Evolutionary conservation across 2,888 invertebrate genomes (phyloP).

Genomic region (Nipponacmea schrenckii): DNA sequence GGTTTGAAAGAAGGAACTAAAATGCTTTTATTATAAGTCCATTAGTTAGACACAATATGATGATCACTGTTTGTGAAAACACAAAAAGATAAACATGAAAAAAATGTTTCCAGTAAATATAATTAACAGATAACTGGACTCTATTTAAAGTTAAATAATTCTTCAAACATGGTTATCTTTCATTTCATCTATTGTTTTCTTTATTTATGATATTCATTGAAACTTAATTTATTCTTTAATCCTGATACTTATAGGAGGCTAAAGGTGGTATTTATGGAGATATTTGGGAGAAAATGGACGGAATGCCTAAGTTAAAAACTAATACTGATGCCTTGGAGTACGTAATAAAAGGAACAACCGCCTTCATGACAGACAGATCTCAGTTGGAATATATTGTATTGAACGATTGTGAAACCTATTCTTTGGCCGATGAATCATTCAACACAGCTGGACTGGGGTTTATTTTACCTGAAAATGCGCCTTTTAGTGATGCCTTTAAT

Average conservation of each 20-base stretch:
- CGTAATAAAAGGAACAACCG: constrained; percentile 28
- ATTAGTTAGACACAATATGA: too few species aligned
- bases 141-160: too few species aligned
- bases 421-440: constrained; percentile 39
- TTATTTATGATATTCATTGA: too few species aligned
- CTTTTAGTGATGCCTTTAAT: constrained; percentile 34
- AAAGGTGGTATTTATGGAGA: constrained; percentile 34
- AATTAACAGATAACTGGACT: too few species aligned
- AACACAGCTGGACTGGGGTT: constrained; percentile 40
- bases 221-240: too few species aligned
- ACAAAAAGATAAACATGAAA: too few species aligned
- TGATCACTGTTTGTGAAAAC: too few species aligned
- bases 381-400: constrained; percentile 36
- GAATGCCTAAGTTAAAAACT: constrained; percentile 33
- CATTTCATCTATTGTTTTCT: too few species aligned
- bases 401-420: constrained; percentile 29
- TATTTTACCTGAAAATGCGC: constrained; percentile 36
- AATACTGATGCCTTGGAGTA: constrained; percentile 31
- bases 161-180: too few species aligned
- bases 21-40: too few species aligned
- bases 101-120: too few species aligned
- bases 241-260: constrained; percentile 30
- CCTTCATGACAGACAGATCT: constrained; percentile 40
- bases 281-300: constrained; percentile 34
- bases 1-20: neutral